Evolutionary conservation across 2,888 invertebrate species (phyloP), one percentile per base, ranked within the genome.

Genomic region (Orthonychiurus folsomi): DNA sequence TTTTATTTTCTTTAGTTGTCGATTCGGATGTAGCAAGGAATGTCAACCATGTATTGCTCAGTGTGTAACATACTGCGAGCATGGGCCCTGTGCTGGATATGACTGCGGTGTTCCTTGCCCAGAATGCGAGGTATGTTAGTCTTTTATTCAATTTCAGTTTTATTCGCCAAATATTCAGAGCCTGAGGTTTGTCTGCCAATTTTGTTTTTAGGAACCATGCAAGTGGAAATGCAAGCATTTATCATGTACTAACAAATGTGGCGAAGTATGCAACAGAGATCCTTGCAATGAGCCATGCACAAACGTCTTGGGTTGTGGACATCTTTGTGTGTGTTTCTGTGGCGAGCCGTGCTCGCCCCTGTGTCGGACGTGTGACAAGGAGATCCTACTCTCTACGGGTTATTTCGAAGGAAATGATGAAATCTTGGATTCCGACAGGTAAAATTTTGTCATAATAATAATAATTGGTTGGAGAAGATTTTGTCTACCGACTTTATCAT

Each of bases 221-320:
- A 18, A 52, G 1, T 68, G 65, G 64, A 27, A 28, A 18, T 69
- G 69, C 57, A 50, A 20, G 1, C 71, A 69, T 50, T 55, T 63
- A 12, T n/a, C 25, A 2, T 71, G 71, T 52, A 63, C 56, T 2
- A 61, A 63, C 24, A 37, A 21, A 1, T 71, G 71, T 55, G 56
- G 28, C 2, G 66, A 65, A 20, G 5, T 21, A 9, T 80, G 79
- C 64, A 71, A 76, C 55, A 72, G 77, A 26, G 69, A 65, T 3
- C 72, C 73, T 1, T 78, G 79, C 60, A 61, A 75, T 50, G 69
- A 73, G 20, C 53, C 53, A 5, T 53, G 53, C 20, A 12, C 18
- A 20, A 53, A 53, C 5, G 5, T 15, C 12, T 53, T 53, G 20
- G 21, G 5, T 15, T 53, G 53, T 53, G 53, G 53, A 12, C 53